Evolutionary conservation across 1,140 invertebrate species (phyloP).

Genomic region (Lethocerus indicus): DNA sequence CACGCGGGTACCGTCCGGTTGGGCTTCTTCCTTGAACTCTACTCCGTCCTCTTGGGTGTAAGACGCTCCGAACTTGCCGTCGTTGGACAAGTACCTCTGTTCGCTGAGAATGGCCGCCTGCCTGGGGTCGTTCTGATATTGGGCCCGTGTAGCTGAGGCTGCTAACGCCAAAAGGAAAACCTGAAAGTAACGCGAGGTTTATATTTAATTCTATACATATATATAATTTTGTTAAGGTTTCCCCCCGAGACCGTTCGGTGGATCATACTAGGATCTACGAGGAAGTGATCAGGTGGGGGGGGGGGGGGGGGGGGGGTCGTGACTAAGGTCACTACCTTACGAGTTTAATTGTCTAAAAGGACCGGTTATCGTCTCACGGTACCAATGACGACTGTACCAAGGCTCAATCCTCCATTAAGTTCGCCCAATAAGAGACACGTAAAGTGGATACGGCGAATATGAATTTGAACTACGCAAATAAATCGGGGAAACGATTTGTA

Average conservation of each 20-base stretch:
- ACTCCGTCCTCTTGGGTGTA: slow-evolving; percentile 77
- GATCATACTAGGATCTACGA: neutral
- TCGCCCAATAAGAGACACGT: too few species aligned
- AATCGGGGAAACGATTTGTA: too few species aligned
- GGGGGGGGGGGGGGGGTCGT: too few species aligned
- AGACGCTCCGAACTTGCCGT: slow-evolving; percentile 66
- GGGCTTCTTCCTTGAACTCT: slow-evolving; percentile 72
- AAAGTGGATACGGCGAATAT: too few species aligned
- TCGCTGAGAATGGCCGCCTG: slow-evolving; percentile 67
- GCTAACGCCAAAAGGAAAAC: slow-evolving; percentile 37
- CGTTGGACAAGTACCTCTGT: slow-evolving; percentile 56
- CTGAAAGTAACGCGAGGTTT: slow-evolving; percentile 20
- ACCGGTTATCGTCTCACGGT: neutral
- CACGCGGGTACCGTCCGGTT: slow-evolving; percentile 59
- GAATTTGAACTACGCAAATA: too few species aligned
- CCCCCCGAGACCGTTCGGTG: neutral
- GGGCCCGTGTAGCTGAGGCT: slow-evolving; percentile 35
- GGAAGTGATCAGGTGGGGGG: too few species aligned
- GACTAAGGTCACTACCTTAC: neutral
- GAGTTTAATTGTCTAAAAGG: neutral
- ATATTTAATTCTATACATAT: neutral
- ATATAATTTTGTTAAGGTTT: neutral
- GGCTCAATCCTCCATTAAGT: too few species aligned
- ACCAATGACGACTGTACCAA: neutral
- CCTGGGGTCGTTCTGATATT: slow-evolving; percentile 44